Evolutionary conservation across 2,113 vertebrate species (phyloP).

Genomic region (Labeo catla): DNA sequence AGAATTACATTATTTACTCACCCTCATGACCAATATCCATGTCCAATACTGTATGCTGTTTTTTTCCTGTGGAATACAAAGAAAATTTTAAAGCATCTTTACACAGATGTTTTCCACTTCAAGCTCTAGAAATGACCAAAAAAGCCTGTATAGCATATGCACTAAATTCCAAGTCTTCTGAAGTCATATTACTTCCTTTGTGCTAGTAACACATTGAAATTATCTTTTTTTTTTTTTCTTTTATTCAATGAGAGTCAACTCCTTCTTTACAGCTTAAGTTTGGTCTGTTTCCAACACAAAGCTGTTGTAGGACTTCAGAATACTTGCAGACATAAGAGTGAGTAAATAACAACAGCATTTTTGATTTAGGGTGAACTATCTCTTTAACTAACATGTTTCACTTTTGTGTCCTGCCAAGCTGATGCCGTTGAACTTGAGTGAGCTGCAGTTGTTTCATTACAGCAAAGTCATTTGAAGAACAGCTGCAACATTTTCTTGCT

Average conservation of each 20-base stretch:
- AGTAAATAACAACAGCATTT: background rate
- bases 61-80: background rate
- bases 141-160: background rate
- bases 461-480: background rate
- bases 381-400: background rate
- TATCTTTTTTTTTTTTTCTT: no score
- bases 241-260: no score
- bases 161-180: background rate
- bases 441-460: slow-evolving; percentile 2
- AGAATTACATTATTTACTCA: background rate
- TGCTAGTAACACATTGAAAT: background rate
- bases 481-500: background rate
- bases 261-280: background rate
- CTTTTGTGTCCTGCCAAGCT: background rate
- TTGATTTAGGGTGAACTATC: background rate
- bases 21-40: background rate
- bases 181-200: background rate
- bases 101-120: background rate
- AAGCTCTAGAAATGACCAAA: background rate
- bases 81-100: background rate
- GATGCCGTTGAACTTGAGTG: background rate
- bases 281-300: background rate
- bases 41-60: background rate
- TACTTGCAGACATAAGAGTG: background rate
- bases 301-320: background rate